Evolutionary conservation across 2,888 invertebrate species (phyloP), one percentile per base, ranked within the genome.

Genomic region (Cephus spinipes): DNA sequence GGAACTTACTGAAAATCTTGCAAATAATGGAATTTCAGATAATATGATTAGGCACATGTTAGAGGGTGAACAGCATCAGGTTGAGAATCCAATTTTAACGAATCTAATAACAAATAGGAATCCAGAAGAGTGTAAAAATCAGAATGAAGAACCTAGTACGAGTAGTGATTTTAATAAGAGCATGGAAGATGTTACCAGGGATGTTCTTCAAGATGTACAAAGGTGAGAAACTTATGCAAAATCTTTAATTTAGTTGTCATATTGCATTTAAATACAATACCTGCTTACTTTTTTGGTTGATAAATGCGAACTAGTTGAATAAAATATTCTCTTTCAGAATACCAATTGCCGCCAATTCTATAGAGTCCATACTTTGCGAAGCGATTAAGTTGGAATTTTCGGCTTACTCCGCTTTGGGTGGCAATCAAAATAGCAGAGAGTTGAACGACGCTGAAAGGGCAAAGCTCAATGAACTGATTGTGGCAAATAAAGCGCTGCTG

Each of bases 371-470:
- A 86, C 92, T 97, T 68, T 96, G 96, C 80, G 96, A 97, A 87
- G 97, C 97, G 12, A 97, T 97, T 82, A 96, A 96, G 86, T 92
- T 97, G 79, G 97, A 97, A 91, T 97, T 95, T 89, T 96, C 96
- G 86, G 94, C 95, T 0, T 95, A 95, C 87, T 93, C 94, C 0
- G 94, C 95, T 0, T 92, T 95, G 12, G 93, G 94, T 73, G 94
- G 93, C 83, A 93, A 93, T 83, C 94, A 93, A 4, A 94, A 93
- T 11, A 95, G 94, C 0, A 92, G 95, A 79, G 95, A 95, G 87
- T 93, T 97, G 33, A 96, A 96, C 87, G 95, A 95, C 91, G 95
- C 96, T n/a, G 97, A 98, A 90, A 93, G 95, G 84, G 95, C 96
- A 69, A 97, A 97, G 91, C 91, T 98, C 76, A 96, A 96, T 85